Conservation (phyloP, 2,888 invertebrate species). For the Himalopsyche anomala region DNA sequence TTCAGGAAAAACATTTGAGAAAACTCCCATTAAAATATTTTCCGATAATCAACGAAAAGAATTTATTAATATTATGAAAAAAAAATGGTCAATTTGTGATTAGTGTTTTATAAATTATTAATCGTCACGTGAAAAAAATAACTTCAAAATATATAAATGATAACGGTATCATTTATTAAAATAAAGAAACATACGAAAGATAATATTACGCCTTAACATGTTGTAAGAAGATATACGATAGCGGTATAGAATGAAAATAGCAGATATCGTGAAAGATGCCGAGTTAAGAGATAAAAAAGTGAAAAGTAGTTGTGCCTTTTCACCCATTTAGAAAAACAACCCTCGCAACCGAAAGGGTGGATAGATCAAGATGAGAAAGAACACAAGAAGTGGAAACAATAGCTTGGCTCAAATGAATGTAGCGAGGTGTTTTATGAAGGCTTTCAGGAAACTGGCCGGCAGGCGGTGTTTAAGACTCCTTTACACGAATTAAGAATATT, state of each 20-base stretch:
- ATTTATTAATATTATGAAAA: too few species aligned
- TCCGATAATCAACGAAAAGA: too few species aligned
- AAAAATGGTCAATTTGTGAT: too few species aligned
- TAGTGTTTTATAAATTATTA: too few species aligned
- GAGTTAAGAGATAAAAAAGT: slow-evolving; percentile 29
- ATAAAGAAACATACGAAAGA: too few species aligned
- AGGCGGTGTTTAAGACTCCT: slow-evolving; percentile 48
- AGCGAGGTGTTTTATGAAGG: slow-evolving; percentile 58
- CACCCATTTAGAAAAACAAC: slow-evolving; percentile 30
- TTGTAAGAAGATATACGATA: not conserved
- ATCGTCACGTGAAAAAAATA: too few species aligned
- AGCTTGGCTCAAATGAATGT: slow-evolving; percentile 52
- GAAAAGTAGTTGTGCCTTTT: slow-evolving; percentile 34
- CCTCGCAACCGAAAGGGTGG: slow-evolving; percentile 20
- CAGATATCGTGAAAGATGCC: slow-evolving; percentile 6
- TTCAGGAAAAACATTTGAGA: too few species aligned
- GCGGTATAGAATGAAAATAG: not conserved
- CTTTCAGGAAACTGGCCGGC: slow-evolving; percentile 52
- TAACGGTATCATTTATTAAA: too few species aligned
- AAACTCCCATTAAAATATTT: too few species aligned
- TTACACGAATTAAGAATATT: not conserved
- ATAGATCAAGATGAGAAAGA: slow-evolving; percentile 34
- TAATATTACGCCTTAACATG: too few species aligned
- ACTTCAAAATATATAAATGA: too few species aligned
- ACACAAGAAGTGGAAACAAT: slow-evolving; percentile 34